Evolutionary conservation across 2,888 invertebrate genomes (phyloP).

Genomic region (Chaitophorus viminalis): DNA sequence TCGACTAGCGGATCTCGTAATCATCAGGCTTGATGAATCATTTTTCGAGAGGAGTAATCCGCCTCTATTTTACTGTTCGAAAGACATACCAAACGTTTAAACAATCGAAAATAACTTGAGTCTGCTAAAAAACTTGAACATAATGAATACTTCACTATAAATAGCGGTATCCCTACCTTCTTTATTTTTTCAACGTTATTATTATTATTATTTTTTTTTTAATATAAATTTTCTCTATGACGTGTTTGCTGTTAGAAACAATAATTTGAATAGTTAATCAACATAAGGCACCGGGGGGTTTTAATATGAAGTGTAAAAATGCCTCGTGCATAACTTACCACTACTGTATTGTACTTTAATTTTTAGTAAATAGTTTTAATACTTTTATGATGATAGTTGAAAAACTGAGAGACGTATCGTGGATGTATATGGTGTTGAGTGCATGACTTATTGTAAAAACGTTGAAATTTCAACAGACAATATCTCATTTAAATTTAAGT

Average conservation of each 20-base stretch:
- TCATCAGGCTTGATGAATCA: not conserved
- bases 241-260: not conserved
- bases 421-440: too few species aligned
- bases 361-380: not conserved
- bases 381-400: not conserved
- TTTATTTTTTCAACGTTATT: conserved; percentile 6
- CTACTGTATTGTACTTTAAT: not conserved
- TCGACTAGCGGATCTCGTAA: not conserved
- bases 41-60: not conserved
- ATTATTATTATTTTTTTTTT: conserved; percentile 3
- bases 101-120: conserved; percentile 24
- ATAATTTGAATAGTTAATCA: not conserved
- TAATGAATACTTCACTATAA: not conserved
- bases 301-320: not conserved
- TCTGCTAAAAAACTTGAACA: not conserved
- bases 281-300: not conserved
- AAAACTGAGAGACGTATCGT: not conserved
- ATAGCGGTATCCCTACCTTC: not conserved
- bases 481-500: too few species aligned
- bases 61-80: not conserved
- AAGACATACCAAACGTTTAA: not conserved
- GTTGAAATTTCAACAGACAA: too few species aligned
- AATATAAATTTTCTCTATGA: not conserved
- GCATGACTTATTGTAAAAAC: too few species aligned
- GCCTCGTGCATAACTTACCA: too few species aligned